Conservation (phyloP, 2,797 vertebrate genomes). For the Apogon hyalosoma region DNA sequence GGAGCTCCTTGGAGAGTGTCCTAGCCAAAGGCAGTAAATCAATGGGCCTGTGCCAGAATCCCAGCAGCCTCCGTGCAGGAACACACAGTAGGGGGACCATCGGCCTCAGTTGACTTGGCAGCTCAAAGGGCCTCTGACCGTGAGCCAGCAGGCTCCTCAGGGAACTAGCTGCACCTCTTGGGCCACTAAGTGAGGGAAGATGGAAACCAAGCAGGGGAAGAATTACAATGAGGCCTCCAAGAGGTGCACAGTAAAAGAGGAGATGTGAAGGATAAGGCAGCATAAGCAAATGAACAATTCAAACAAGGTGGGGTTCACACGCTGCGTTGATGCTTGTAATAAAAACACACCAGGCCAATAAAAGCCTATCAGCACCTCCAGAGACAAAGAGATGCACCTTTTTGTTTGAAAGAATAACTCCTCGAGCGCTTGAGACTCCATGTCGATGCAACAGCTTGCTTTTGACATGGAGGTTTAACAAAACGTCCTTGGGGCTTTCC, state of each 20-base stretch:
- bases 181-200: constrained; percentile 69
- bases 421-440: constrained; percentile 19
- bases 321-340: constrained; percentile 3
- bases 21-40: constrained; percentile 82
- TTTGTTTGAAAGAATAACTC: constrained; percentile 31
- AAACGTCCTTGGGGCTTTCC: constrained; percentile 55
- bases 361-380: background rate
- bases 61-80: constrained; percentile 65
- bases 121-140: constrained; percentile 77
- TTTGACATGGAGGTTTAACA: constrained; percentile 40
- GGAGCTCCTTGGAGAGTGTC: constrained; percentile 73
- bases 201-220: constrained; percentile 58
- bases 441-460: constrained; percentile 8
- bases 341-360: too few species aligned
- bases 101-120: constrained; percentile 77
- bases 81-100: constrained; percentile 67
- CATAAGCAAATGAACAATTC: constrained; percentile 32
- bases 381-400: constrained; percentile 8
- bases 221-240: constrained; percentile 66
- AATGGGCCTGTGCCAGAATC: constrained; percentile 73
- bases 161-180: constrained; percentile 72
- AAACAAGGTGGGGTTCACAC: constrained; percentile 1
- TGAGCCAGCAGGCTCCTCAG: constrained; percentile 75
- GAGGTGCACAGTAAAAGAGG: constrained; percentile 43
- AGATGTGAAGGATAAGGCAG: constrained; percentile 16